Percentiles rank a stretch among this genome's conserved stretches.
Conservation (phyloP, 1,140 invertebrate genomes). For the Zaprionus ghesquierei region DNA sequence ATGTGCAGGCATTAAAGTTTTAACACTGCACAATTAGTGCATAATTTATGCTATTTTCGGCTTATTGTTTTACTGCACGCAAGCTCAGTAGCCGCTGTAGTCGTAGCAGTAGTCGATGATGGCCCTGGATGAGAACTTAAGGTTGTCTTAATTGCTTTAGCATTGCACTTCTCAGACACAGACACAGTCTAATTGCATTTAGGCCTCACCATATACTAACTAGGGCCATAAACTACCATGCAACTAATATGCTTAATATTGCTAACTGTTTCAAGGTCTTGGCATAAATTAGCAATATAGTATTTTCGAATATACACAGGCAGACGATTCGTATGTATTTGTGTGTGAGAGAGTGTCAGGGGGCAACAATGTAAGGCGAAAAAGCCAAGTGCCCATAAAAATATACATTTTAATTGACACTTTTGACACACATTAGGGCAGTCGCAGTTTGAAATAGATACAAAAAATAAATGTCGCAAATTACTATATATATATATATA, state of each 20-base stretch:
- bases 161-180: conserved; percentile 44
- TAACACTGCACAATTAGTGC: conserved; percentile 45
- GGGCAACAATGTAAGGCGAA: conserved; percentile 12
- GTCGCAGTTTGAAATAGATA: conserved; percentile 2
- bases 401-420: conserved; percentile 39
- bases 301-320: conserved; percentile 5
- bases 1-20: conserved; percentile 25
- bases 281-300: conserved; percentile 33
- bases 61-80: conserved; percentile 70
- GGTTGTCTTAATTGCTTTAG: conserved; percentile 60
- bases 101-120: conserved; percentile 19
- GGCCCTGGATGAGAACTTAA: conserved; percentile 42
- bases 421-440: conserved; percentile 43
- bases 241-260: conserved; percentile 21
- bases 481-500: background rate
- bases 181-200: conserved; percentile 13
- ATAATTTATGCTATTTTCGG: conserved; percentile 51
- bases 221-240: conserved; percentile 18
- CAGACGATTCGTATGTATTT: background rate
- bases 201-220: conserved; percentile 4
- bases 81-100: conserved; percentile 37
- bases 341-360: background rate
- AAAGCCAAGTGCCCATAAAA: conserved; percentile 52
- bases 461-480: background rate
- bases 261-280: conserved; percentile 34